Evolutionary conservation across 2,797 vertebrate genomes (phyloP), one percentile per base, ranked within the genome.

Genomic region (Neosilurus mollespiculum): DNA sequence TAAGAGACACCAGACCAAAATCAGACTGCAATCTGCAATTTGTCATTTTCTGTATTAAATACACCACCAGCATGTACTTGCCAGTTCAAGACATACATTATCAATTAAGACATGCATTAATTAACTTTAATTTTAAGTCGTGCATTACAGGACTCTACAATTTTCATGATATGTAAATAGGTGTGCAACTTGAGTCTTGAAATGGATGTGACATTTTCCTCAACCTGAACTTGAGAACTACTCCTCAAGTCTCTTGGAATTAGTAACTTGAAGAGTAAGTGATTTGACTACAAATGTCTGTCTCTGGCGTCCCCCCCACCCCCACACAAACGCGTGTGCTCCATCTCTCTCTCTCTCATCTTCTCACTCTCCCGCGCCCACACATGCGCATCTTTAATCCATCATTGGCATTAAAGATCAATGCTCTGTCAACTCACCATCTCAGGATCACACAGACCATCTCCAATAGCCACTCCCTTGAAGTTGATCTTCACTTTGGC

Each of bases 371-470:
- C 7, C 53, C 37, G 10, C 14, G 20, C 59, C 15, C 11, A 4
- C 24, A 56, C 53, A 30, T 9, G 56, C 1, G 7, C 1, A 1
- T 49, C 11, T 11, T 51, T 83, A 37, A 69, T 26, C 30, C 12
- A n/a, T 16, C n/a, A 53, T 1, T 58, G 15, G 9, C n/a, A 49
- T 56, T 53, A 26, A 61, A n/a, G 16, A 18, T 22, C 4, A 61
- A 43, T 51, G 4, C 30, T 80, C 26, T 11, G 9, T n/a, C 49
- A 61, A 89, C 91, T 4, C 87, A 96, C 96, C 87, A 94, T 61
- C 89, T 96, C 96, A 58, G 96, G 96, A 87, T 98, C 96, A 89
- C 92, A 96, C 54, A 97, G 94, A 0, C 93, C 94, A 3, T 95
- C 92, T 71, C 95, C 95, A 2, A 96, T 94, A 79, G 92, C 94